Percentiles rank a stretch among this genome's conserved stretches.
These are phyloP conservation scores for Eufriesea mexicana DNA, from an alignment of 1,140 invertebrate genomes.

Conservation along the genomic window DNA sequence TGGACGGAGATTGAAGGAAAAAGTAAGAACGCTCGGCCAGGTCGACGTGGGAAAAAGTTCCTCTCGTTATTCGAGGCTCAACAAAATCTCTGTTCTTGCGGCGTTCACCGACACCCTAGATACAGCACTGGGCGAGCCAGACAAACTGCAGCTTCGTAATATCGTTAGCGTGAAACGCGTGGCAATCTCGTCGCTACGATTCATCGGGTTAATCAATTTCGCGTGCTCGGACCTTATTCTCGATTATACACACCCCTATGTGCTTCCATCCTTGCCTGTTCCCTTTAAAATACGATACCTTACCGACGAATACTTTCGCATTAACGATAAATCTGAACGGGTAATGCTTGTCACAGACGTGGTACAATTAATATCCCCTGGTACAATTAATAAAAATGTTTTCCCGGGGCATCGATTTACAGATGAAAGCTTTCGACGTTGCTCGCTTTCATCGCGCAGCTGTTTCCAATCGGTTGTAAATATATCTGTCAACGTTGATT, in stretches of 20 bases:
- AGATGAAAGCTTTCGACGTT: not conserved
- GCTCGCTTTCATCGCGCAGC: not conserved
- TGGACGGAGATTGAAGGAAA: constrained; percentile 17
- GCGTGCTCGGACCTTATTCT: not conserved
- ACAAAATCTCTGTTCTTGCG: constrained; percentile 54
- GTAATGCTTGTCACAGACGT: not conserved
- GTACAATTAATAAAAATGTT: no score
- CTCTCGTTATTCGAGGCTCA: constrained; percentile 65
- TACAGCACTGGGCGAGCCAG: constrained; percentile 29
- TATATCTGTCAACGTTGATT: not conserved
- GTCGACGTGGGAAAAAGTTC: constrained; percentile 44
- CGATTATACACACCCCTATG: no score
- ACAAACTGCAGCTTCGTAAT: constrained; percentile 50
- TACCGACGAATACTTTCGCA: no score
- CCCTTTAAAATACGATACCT: not conserved
- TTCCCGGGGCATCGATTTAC: not conserved
- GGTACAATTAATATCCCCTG: not conserved
- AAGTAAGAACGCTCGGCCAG: constrained; percentile 18
- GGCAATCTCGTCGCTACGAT: not conserved
- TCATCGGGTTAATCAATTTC: not conserved
- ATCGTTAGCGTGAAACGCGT: constrained; percentile 7
- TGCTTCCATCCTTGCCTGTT: no score
- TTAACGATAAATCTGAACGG: not conserved
- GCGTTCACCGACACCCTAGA: constrained; percentile 17
- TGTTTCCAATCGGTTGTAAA: not conserved